phyloP scores from a whole-genome alignment of 2,797 vertebrate species.

The Halcyon chelicuti region DNA sequence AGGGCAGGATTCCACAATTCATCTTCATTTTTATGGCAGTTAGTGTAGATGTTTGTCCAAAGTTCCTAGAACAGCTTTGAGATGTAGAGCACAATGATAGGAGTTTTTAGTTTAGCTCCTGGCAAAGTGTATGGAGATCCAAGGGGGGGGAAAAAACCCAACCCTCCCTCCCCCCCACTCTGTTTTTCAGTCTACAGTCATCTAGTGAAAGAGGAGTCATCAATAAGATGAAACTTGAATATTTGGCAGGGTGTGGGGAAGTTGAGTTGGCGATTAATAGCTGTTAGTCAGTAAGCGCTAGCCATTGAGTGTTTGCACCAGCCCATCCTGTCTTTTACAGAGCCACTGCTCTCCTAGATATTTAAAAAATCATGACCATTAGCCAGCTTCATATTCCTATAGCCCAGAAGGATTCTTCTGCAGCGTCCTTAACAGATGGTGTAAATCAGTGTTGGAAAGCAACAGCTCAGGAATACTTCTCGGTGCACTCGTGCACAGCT shows the following conservation, averaged over 20 bases:
- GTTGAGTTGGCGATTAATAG: background rate
- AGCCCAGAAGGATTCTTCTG: background rate
- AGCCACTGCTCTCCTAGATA: background rate
- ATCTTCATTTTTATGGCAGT: constrained; percentile 39
- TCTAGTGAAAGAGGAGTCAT: background rate
- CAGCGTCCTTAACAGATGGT: background rate
- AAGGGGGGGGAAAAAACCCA: background rate
- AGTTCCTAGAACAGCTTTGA: background rate
- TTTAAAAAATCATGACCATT: background rate
- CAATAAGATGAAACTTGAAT: background rate
- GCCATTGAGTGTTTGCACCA: background rate
- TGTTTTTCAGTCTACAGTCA: background rate
- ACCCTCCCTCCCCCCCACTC: too few species aligned
- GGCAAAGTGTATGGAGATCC: background rate
- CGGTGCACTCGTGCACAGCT: background rate
- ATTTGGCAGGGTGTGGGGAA: background rate
- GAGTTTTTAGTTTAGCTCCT: background rate
- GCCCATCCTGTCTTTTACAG: background rate
- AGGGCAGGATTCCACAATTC: constrained; percentile 27
- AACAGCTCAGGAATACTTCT: background rate
- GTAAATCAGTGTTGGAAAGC: background rate
- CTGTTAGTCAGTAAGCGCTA: background rate
- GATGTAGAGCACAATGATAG: background rate
- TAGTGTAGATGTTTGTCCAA: background rate
- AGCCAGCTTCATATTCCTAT: background rate